Evolutionary conservation across 1,140 invertebrate species (phyloP), one percentile per base, ranked within the genome.

Genomic region (Conus ventricosus): DNA sequence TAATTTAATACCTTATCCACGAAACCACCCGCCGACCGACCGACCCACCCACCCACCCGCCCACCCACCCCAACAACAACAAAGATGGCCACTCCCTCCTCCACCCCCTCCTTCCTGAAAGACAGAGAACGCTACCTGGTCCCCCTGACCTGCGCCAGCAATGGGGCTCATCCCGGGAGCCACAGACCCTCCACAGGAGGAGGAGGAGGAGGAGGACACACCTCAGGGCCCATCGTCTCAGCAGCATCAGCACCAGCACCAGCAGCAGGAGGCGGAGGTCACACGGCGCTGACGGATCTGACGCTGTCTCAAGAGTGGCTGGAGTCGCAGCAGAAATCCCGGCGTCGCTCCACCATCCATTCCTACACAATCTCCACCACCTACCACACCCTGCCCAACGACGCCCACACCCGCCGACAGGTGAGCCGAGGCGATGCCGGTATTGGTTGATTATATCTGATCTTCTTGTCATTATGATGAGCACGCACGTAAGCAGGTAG

Each of bases 371-470:
- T 94, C 3, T 91, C 92, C 2, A 93, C 91, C 80, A 92, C 91
- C 82, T 93, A 94, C 84, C 93, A 94, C 87, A 91, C 91, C 15
- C 88, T 94, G n/a, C 92, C 94, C 4, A 92, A 93, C 54, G 93
- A 94, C 71, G 87, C 90, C 0, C 87, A 90, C 54, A 92, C 91
- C 10, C 87, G 91, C 81, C 89, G 88, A 83, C 90, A 89, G 11
- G 91, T 93, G 53, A 82, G 85, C 7, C 15, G 57, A 10, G 13
- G 80, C 39, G 0, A 51, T 39, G 5, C 17, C 15, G 63, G 15
- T n/a, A 71, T 71, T 17, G 15, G 4, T 1, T 71, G 63, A 4
- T 71, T 71, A 71, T 15, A 1, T 71, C n/a, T 71, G 15, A 71
- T 17, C n/a, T 1, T 71, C 15, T n/a, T n/a, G 63, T 71, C n/a